Conservation (phyloP, 2,113 vertebrate species). For the Pseudorectes ferrugineus region DNA sequence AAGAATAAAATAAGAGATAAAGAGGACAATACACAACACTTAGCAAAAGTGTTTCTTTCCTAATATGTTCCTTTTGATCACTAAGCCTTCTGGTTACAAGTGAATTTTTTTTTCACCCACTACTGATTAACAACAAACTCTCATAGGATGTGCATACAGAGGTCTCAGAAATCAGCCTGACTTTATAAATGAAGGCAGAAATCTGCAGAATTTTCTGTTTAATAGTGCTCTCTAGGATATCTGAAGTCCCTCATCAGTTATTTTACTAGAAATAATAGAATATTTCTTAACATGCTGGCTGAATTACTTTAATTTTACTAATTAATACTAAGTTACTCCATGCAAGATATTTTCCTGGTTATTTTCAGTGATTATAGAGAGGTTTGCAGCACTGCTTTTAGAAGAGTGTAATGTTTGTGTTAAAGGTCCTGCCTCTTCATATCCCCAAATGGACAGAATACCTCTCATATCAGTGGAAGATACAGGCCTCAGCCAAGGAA, state of each 20-base stretch:
- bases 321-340: neutral
- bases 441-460: neutral
- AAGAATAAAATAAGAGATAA: neutral
- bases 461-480: neutral
- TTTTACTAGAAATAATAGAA: neutral
- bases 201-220: neutral
- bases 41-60: neutral
- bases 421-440: neutral
- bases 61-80: neutral
- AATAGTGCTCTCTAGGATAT: neutral
- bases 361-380: neutral
- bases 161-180: neutral
- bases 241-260: neutral
- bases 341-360: neutral
- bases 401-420: neutral
- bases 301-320: neutral
- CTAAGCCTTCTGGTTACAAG: neutral
- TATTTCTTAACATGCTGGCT: neutral
- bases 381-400: neutral
- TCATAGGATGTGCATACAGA: neutral
- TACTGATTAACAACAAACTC: neutral
- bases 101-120: neutral
- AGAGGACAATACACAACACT: neutral
- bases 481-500: neutral
- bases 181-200: neutral